Evolutionary conservation across 92 coral and sea anemone species (phyloP).

Genomic region (Scolanthus callimorphus): DNA sequence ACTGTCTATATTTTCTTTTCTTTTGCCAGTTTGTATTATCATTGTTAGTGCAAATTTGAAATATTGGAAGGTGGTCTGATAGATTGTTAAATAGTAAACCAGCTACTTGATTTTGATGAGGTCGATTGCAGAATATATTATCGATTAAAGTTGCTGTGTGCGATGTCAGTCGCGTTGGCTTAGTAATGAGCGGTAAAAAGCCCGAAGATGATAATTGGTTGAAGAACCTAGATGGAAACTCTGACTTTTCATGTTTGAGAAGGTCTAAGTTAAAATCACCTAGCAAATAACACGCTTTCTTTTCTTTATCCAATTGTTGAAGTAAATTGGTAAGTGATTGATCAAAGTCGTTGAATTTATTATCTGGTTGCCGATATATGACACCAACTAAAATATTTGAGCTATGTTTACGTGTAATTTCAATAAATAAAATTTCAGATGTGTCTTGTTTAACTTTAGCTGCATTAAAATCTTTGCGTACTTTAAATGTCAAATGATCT

Average conservation of each 20-base stretch:
- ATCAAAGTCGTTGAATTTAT: constrained; percentile 9
- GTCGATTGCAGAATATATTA: constrained; percentile 38
- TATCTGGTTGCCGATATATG: constrained; percentile 23
- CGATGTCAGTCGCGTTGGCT: constrained; percentile 43
- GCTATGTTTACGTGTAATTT: constrained; percentile 5
- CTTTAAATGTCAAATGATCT: constrained; percentile 5
- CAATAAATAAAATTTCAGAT: constrained; percentile 15
- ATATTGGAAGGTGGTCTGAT: constrained; percentile 44
- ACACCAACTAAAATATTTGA: constrained; percentile 25
- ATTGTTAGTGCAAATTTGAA: constrained; percentile 1
- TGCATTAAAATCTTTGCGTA: neutral
- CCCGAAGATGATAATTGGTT: constrained; percentile 20
- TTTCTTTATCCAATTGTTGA: constrained; percentile 11
- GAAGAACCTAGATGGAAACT: constrained; percentile 31
- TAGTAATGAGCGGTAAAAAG: constrained; percentile 38
- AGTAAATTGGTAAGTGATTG: constrained; percentile 7
- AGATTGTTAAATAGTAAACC: constrained; percentile 32
- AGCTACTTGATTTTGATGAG: constrained; percentile 6
- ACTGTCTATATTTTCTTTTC: neutral
- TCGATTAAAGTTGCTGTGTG: constrained; percentile 53
- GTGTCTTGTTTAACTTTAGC: constrained; percentile 3
- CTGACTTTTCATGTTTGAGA: constrained; percentile 21
- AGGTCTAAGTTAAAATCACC: constrained; percentile 46
- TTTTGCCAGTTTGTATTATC: neutral
- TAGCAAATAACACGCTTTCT: constrained; percentile 35